Conservation (phyloP, 2,888 invertebrate genomes). For the Embidobia sp. region DNA sequence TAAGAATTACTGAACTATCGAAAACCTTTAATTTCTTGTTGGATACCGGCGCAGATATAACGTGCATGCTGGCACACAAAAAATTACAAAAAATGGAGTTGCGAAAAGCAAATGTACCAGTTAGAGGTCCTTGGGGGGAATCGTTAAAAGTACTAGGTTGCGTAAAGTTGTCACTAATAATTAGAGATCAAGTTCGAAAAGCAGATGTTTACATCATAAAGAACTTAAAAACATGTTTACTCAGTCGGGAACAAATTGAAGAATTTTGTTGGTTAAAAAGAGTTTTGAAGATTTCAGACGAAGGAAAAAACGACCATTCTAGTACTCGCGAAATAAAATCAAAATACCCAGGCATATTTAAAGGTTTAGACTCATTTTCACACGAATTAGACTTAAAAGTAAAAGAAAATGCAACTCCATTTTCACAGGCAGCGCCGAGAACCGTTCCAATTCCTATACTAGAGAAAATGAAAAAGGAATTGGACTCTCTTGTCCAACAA, state of each 20-base stretch:
- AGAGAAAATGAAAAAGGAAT: slow-evolving; percentile 70
- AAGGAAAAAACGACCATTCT: not conserved
- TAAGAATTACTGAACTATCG: not conserved
- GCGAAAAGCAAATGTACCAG: slow-evolving; percentile 20
- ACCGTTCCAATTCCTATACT: slow-evolving; percentile 72
- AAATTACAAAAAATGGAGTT: slow-evolving; percentile 1
- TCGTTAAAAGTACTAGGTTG: slow-evolving; percentile 34
- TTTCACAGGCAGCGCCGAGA: slow-evolving; percentile 67
- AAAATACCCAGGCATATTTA: slow-evolving; percentile 54
- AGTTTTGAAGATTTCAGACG: not conserved
- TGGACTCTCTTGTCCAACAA: slow-evolving; percentile 68
- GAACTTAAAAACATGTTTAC: slow-evolving; percentile 41
- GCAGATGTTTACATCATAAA: slow-evolving; percentile 33
- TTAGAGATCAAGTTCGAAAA: slow-evolving; percentile 1
- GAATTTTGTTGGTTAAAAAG: slow-evolving; percentile 37
- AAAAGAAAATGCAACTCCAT: slow-evolving; percentile 69
- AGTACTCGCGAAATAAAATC: not conserved
- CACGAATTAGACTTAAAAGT: slow-evolving; percentile 66
- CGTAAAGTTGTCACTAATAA: slow-evolving; percentile 18
- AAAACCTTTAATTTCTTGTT: slow-evolving; percentile 26
- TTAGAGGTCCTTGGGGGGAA: slow-evolving; percentile 50
- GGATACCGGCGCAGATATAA: slow-evolving; percentile 56
- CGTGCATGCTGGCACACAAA: slow-evolving; percentile 34
- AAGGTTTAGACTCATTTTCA: slow-evolving; percentile 66
- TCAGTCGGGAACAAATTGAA: slow-evolving; percentile 57